These are phyloP conservation scores for Addax nasomaculatus DNA, from an alignment of 2,113 vertebrate species.

Conservation along the genomic window DNA sequence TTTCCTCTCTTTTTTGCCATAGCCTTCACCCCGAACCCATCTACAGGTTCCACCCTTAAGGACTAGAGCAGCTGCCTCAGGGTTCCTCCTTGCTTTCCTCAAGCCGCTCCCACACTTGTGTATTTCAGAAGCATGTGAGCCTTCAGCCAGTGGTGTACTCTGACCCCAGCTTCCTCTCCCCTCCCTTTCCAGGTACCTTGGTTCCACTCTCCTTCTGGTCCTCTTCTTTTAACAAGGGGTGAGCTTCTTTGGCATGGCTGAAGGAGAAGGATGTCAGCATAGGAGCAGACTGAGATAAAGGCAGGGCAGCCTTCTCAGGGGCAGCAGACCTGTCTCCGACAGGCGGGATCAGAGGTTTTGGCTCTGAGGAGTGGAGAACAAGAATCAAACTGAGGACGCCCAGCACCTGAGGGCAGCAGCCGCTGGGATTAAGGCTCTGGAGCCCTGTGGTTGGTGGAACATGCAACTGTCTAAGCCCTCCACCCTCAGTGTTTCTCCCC, in stretches of 20 bases:
- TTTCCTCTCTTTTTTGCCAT: background rate
- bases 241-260: background rate
- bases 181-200: constrained; percentile 39
- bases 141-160: background rate
- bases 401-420: background rate
- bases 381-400: background rate
- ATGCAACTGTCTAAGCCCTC: background rate
- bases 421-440: background rate
- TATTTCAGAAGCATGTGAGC: background rate
- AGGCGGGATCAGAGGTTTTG: background rate
- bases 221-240: background rate
- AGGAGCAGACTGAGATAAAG: constrained; percentile 1
- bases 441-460: background rate
- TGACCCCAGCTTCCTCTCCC: background rate
- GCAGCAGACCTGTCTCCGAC: background rate
- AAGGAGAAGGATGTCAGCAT: background rate
- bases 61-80: background rate
- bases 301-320: background rate
- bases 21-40: background rate
- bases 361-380: constrained; percentile 39
- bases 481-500: background rate
- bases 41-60: background rate
- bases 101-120: background rate
- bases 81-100: background rate
- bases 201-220: constrained; percentile 7